phyloP scores from a whole-genome alignment of 2,888 invertebrate species.

The Lacanobia wlatinum region DNA sequence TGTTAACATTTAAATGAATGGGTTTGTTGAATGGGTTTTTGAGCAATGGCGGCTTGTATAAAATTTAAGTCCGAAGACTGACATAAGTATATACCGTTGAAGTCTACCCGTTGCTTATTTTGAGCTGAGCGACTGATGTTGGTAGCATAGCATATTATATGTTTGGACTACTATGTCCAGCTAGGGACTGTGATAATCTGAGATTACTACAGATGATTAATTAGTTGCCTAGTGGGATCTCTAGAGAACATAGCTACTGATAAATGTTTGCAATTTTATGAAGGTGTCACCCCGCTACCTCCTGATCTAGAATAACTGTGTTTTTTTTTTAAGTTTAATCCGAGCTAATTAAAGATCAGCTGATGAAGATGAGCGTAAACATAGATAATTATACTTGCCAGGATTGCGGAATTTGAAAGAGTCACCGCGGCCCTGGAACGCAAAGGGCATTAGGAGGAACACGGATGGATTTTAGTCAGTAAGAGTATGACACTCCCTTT shows the following conservation, averaged over 20 bases:
- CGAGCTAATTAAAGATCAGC: no score
- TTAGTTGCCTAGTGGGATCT: not conserved
- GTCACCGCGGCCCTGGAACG: no score
- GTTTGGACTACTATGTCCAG: no score
- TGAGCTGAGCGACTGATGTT: not conserved
- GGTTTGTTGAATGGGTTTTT: conserved; percentile 9
- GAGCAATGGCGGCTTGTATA: not conserved
- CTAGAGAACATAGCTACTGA: not conserved
- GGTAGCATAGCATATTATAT: not conserved
- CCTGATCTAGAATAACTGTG: no score
- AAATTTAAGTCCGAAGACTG: not conserved
- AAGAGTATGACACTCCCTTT: no score
- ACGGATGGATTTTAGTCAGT: no score
- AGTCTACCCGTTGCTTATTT: not conserved
- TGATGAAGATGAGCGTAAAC: no score
- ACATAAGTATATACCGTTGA: not conserved
- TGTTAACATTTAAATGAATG: conserved; percentile 43
- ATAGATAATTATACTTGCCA: no score
- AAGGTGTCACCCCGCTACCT: no score
- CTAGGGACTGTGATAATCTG: not conserved
- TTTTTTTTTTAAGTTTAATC: no score
- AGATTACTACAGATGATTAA: not conserved
- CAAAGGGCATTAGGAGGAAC: no score
- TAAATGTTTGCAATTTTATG: not conserved
- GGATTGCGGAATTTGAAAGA: no score